Base-by-base conservation (phyloP, 2,113 vertebrate genomes). In the Cacatua alba region DNA sequence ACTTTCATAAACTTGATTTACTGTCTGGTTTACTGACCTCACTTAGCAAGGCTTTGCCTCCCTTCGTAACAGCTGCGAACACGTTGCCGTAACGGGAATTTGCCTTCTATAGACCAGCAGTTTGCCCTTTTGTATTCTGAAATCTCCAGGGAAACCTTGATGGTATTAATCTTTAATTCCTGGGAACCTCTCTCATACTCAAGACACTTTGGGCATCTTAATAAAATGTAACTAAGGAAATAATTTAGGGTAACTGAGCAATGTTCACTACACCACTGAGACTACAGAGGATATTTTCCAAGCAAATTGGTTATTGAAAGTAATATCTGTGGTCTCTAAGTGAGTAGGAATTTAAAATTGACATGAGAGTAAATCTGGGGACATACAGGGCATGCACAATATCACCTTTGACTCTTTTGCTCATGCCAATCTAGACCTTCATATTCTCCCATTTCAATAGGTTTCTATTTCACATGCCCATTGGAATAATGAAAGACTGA, bases 1-100 rank as follows among this genome's bases (percentile, higher is more conserved):
- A 77, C 62, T 92, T 91, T 85, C 17, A 18, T 91, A 90, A 87
- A 76, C 78, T 67, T 94, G 94, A 96, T 97, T 97, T 96, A 94
- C 55, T 82, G 37, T 39, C 67, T 84, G 60, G 46, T 95, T 94
- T 95, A 96, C 91, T 95, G 91, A 92, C 77, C 63, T 91, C 57
- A 51, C 70, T 94, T 91, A 82, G 49, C 46, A 65, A 82, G 59
- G 77, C 70, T 95, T 69, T 91, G 57, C 74, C 92, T 93, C 81
- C 55, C 75, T 92, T 96, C 14, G 1, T 85, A 95, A 92, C 91
- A 96, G 96, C 96, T 97, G 95, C 76, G 80, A 63, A 90, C 77
- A 88, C 4, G 15, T 86, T 82, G 88, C 78, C n/a, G 23, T 90
- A 92, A 82, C 74, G 86, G 84, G 70, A 91, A 13, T 65, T 96